Evolutionary conservation across 1,140 invertebrate species (phyloP).

Genomic region (Drosophila tsacasi): DNA sequence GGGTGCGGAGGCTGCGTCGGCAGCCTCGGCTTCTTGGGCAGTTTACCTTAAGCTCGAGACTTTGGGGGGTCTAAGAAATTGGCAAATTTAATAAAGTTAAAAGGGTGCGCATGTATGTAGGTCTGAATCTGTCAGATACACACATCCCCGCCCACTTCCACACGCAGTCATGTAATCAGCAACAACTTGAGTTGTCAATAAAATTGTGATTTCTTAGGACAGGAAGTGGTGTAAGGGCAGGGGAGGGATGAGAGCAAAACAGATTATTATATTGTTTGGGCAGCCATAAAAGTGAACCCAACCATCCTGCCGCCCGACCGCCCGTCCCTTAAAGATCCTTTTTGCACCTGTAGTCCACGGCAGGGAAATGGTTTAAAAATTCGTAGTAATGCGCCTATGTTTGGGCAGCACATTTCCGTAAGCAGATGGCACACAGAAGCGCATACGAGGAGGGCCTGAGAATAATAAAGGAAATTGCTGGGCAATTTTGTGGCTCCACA

Average conservation of each 20-base stretch:
- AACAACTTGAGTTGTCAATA: constrained; percentile 84
- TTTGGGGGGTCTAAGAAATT: constrained; percentile 73
- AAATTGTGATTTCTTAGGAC: constrained; percentile 82
- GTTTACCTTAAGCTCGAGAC: constrained; percentile 42
- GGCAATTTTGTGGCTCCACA: constrained; percentile 63
- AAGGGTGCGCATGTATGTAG: constrained; percentile 65
- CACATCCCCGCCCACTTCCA: constrained; percentile 43
- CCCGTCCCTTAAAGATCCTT: constrained; percentile 55
- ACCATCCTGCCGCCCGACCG: neutral
- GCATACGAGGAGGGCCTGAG: constrained; percentile 13
- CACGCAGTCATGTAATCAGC: constrained; percentile 72
- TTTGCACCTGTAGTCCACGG: constrained; percentile 66
- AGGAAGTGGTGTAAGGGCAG: constrained; percentile 19
- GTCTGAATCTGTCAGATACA: constrained; percentile 57
- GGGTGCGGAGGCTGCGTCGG: constrained; percentile 4
- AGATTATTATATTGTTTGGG: constrained; percentile 74
- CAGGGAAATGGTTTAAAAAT: constrained; percentile 62
- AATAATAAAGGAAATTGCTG: constrained; percentile 83
- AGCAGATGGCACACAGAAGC: constrained; percentile 48
- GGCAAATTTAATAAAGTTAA: constrained; percentile 84
- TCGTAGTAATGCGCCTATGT: constrained; percentile 76
- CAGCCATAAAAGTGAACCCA: constrained; percentile 56
- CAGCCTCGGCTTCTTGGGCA: constrained; percentile 37
- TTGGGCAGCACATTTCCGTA: constrained; percentile 63
- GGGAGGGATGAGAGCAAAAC: constrained; percentile 38